Conservation (phyloP, 2,113 vertebrate genomes). For the Rhinolophus sinicus region DNA sequence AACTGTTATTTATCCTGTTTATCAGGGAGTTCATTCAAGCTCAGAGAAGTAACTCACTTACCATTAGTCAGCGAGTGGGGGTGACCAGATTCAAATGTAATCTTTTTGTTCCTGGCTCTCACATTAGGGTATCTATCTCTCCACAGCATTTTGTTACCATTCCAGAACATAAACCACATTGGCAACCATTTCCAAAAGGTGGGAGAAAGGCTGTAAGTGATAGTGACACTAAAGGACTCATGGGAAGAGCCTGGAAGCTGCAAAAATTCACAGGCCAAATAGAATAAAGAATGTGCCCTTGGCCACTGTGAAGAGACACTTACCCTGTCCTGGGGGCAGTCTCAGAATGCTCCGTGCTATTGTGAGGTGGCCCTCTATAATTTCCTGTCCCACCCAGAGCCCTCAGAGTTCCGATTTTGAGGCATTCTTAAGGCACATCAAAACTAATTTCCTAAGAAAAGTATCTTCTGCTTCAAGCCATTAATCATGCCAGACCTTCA, state of each 20-base stretch:
- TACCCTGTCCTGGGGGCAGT: background rate
- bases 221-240: background rate
- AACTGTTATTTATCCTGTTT: background rate
- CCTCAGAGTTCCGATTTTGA: slow-evolving; percentile 1
- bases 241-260: background rate
- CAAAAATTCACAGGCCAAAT: background rate
- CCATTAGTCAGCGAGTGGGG: background rate
- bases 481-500: background rate
- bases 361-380: background rate
- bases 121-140: background rate
- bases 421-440: background rate
- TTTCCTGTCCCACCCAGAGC: background rate
- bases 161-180: background rate
- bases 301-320: background rate
- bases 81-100: background rate
- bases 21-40: background rate
- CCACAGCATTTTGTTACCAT: background rate
- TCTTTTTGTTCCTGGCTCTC: background rate
- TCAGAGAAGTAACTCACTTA: background rate
- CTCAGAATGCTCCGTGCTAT: background rate
- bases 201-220: background rate
- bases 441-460: slow-evolving; percentile 23
- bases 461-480: background rate
- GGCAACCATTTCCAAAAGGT: background rate
- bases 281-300: background rate